Evolutionary conservation across 2,888 invertebrate genomes (phyloP).

Genomic region (Orchesellides sinensis): DNA sequence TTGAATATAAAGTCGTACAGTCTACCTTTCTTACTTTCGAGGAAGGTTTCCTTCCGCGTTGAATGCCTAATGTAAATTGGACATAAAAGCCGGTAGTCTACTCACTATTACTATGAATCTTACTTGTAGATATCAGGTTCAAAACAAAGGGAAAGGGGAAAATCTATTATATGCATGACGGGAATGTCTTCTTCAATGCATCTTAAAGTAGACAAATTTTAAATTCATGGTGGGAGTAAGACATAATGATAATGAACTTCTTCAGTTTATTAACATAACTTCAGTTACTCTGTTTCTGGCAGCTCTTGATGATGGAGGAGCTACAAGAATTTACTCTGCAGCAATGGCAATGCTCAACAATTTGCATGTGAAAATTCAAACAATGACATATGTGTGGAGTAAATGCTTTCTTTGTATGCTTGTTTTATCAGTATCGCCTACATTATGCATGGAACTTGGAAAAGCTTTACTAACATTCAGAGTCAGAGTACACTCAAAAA

Average conservation of each 20-base stretch:
- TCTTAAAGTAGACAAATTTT: conserved; percentile 26
- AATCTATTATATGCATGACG: neutral
- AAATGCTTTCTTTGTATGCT: too few species aligned
- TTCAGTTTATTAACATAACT: conserved; percentile 35
- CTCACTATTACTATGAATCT: conserved; percentile 29
- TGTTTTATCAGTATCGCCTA: too few species aligned
- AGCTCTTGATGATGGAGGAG: conserved; percentile 27
- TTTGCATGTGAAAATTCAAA: too few species aligned
- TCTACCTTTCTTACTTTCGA: conserved; percentile 26
- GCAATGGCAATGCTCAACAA: too few species aligned
- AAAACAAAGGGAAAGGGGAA: conserved; percentile 17
- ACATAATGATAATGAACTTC: conserved; percentile 51
- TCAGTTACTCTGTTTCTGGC: conserved; percentile 40
- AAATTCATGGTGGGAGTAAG: conserved; percentile 42
- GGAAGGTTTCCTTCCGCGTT: conserved; percentile 29
- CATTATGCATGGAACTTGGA: neutral
- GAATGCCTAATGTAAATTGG: conserved; percentile 32
- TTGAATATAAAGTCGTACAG: conserved; percentile 21
- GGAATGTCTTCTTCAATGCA: neutral
- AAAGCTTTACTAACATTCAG: neutral
- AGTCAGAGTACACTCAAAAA: too few species aligned
- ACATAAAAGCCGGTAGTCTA: conserved; percentile 7
- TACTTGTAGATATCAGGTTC: conserved; percentile 2
- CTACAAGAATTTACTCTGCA: neutral
- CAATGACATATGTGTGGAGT: too few species aligned